phyloP scores from a whole-genome alignment of 1,140 invertebrate species.

The Heliconius hermathena region DNA sequence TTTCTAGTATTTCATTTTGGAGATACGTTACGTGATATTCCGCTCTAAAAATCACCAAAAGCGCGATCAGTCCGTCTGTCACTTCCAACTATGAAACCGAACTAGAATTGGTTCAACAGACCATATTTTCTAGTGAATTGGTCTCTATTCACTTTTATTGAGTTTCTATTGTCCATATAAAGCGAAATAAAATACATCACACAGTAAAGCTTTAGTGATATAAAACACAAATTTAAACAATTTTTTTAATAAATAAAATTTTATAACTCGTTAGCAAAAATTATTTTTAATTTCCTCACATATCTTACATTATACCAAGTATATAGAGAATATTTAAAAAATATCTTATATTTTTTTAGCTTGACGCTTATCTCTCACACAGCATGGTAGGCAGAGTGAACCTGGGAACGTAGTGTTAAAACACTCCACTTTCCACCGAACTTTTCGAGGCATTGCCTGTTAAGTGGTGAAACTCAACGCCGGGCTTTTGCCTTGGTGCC shows the following conservation, averaged over 20 bases:
- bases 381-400: not conserved
- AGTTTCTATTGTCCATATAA: not conserved
- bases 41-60: not conserved
- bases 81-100: not conserved
- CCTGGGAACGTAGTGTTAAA: not conserved
- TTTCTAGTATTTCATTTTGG: not conserved
- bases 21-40: not conserved
- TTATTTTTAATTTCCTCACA: no score
- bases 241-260: no score
- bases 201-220: not conserved
- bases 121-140: slow-evolving; percentile 2
- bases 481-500: no score
- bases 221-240: no score
- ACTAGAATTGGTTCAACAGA: not conserved
- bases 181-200: not conserved
- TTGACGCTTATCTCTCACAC: not conserved
- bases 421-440: not conserved
- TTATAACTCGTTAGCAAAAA: no score
- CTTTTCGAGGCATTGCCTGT: not conserved
- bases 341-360: not conserved
- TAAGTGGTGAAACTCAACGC: no score
- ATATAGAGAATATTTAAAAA: not conserved
- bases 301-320: not conserved
- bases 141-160: not conserved
- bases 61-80: not conserved